phyloP scores from a whole-genome alignment of 2,888 invertebrate genomes.

The Conchocele bisecta region DNA sequence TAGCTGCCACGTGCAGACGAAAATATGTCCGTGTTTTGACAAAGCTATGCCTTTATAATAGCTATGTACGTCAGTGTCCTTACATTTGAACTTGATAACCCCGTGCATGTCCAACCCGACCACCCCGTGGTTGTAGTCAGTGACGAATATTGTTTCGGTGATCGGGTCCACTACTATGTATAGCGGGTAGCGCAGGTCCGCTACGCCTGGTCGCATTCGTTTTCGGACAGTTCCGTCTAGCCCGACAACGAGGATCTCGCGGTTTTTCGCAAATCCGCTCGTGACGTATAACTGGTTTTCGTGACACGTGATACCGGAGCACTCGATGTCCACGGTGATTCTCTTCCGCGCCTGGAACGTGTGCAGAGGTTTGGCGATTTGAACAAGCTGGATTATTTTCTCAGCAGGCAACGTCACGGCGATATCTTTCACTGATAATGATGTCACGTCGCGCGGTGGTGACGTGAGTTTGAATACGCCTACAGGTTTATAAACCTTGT shows the following conservation, averaged over 20 bases:
- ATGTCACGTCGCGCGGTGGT: constrained; percentile 46
- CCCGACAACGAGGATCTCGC: constrained; percentile 47
- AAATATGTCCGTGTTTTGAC: constrained; percentile 46
- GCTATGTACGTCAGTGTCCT: constrained; percentile 54
- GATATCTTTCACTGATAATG: constrained; percentile 20
- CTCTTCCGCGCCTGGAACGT: constrained; percentile 30
- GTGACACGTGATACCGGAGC: constrained; percentile 51
- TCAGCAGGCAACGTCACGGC: constrained; percentile 49
- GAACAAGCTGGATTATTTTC: constrained; percentile 44
- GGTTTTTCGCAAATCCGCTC: constrained; percentile 50
- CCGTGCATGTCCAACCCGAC: constrained; percentile 44
- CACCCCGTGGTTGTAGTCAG: constrained; percentile 57
- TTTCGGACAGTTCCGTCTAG: constrained; percentile 44
- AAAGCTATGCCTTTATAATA: constrained; percentile 56
- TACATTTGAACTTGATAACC: constrained; percentile 51
- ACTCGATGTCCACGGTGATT: constrained; percentile 46
- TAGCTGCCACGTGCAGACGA: constrained; percentile 54
- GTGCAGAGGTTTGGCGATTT: constrained; percentile 34
- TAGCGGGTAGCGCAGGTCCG: constrained; percentile 51
- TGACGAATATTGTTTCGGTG: constrained; percentile 44
- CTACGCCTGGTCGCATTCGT: constrained; percentile 47
- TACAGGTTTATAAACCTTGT: constrained; percentile 27
- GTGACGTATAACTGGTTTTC: constrained; percentile 53
- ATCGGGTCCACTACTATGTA: constrained; percentile 45
- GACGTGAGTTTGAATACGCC: constrained; percentile 21